Percentiles rank a stretch among this genome's conserved stretches.
These are phyloP conservation scores for Drosophila tristis DNA, from an alignment of 1,140 invertebrate species.

Conservation along the genomic window DNA sequence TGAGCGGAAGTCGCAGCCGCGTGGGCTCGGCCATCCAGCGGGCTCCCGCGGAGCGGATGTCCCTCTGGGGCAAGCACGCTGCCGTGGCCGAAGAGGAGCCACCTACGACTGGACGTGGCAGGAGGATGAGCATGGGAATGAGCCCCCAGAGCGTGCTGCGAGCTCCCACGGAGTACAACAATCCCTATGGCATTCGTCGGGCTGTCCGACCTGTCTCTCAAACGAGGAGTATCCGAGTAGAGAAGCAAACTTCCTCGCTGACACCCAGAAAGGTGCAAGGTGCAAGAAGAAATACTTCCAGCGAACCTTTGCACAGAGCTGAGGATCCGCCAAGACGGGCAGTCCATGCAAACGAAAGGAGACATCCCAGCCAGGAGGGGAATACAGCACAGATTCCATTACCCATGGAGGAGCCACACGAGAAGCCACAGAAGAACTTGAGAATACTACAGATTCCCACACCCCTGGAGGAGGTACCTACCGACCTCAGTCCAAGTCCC, in stretches of 20 bases:
- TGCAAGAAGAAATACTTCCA: too few relatives aligned
- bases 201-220: constrained; percentile 6
- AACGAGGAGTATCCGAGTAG: too few relatives aligned
- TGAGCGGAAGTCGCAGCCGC: constrained; percentile 31
- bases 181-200: constrained; percentile 2
- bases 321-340: neutral
- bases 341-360: too few relatives aligned
- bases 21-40: constrained; percentile 48
- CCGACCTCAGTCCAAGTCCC: neutral
- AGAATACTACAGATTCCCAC: neutral
- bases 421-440: neutral
- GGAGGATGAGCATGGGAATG: constrained; percentile 38
- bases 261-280: too few relatives aligned
- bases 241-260: too few relatives aligned
- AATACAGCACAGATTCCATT: too few relatives aligned
- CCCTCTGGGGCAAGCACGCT: constrained; percentile 50
- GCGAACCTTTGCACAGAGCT: neutral
- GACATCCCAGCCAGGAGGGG: too few relatives aligned
- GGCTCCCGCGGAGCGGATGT: constrained; percentile 29
- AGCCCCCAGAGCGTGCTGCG: constrained; percentile 8
- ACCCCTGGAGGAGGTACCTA: neutral
- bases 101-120: neutral
- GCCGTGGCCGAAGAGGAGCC: constrained; percentile 50
- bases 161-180: constrained; percentile 21
- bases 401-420: neutral